These are phyloP conservation scores for Calephelis nemesis DNA, from an alignment of 1,140 invertebrate genomes.

Conservation along the genomic window DNA sequence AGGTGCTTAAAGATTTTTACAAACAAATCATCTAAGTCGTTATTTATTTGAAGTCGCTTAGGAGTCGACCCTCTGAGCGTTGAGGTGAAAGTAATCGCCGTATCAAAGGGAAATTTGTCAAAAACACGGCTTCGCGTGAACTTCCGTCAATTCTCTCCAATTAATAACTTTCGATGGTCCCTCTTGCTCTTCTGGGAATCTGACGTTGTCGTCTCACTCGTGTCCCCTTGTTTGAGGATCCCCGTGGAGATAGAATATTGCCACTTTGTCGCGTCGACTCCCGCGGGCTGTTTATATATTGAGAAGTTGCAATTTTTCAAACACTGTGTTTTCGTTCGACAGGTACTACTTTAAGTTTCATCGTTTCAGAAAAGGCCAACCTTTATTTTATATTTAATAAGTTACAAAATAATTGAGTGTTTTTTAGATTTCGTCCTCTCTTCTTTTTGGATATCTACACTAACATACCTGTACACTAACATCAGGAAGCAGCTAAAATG, in stretches of 20 bases:
- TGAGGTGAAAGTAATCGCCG: slow-evolving; percentile 73
- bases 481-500: too few species aligned
- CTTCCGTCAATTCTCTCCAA: slow-evolving; percentile 76
- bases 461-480: too few species aligned
- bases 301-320: slow-evolving; percentile 70
- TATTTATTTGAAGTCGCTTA: slow-evolving; percentile 55
- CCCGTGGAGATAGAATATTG: slow-evolving; percentile 76
- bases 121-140: slow-evolving; percentile 72
- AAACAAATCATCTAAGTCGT: slow-evolving; percentile 41
- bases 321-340: slow-evolving; percentile 29
- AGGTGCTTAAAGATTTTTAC: slow-evolving; percentile 28
- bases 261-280: slow-evolving; percentile 72
- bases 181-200: slow-evolving; percentile 34
- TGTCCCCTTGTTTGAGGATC: slow-evolving; percentile 73
- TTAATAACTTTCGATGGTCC: slow-evolving; percentile 65
- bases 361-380: too few species aligned
- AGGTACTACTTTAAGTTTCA: background rate
- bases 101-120: slow-evolving; percentile 78
- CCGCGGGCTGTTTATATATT: slow-evolving; percentile 64
- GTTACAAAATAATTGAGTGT: background rate
- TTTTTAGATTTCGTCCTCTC: background rate
- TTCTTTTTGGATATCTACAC: too few species aligned
- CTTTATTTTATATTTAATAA: too few species aligned
- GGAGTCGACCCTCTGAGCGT: slow-evolving; percentile 59
- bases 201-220: slow-evolving; percentile 45